Evolutionary conservation across 2,113 vertebrate species (phyloP).

Genomic region (Glaucidium brasilianum): DNA sequence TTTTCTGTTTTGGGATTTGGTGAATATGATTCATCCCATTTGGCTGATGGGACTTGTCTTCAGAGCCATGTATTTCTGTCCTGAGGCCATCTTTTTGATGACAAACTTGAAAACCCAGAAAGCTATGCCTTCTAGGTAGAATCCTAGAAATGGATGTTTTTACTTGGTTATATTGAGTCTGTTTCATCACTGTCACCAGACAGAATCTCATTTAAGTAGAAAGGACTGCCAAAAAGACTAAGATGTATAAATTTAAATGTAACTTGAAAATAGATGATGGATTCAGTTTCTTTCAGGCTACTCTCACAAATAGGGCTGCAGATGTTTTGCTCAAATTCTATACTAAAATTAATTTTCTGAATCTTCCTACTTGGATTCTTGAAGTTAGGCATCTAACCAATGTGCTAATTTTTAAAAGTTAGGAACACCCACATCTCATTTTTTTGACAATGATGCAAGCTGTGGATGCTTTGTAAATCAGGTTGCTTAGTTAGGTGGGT

Average conservation of each 20-base stretch:
- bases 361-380: neutral
- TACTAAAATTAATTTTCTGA: neutral
- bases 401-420: neutral
- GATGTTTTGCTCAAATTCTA: neutral
- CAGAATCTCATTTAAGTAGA: neutral
- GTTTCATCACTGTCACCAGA: neutral
- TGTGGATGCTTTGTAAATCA: neutral
- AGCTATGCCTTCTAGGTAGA: neutral
- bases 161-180: neutral
- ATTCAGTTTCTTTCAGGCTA: neutral
- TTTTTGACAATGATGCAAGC: neutral
- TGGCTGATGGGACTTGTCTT: rapidly evolving
- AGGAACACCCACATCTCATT: neutral
- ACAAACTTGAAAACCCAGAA: neutral
- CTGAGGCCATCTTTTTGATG: neutral
- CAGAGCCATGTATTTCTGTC: neutral
- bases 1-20: neutral
- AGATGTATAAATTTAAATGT: neutral
- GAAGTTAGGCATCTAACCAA: neutral
- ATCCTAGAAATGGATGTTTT: neutral
- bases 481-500: neutral
- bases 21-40: neutral
- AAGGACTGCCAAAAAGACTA: neutral
- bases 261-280: neutral
- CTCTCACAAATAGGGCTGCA: neutral